Evolutionary conservation across 2,113 vertebrate species (phyloP).

Genomic region (Anarhynchus alexandrinus): DNA sequence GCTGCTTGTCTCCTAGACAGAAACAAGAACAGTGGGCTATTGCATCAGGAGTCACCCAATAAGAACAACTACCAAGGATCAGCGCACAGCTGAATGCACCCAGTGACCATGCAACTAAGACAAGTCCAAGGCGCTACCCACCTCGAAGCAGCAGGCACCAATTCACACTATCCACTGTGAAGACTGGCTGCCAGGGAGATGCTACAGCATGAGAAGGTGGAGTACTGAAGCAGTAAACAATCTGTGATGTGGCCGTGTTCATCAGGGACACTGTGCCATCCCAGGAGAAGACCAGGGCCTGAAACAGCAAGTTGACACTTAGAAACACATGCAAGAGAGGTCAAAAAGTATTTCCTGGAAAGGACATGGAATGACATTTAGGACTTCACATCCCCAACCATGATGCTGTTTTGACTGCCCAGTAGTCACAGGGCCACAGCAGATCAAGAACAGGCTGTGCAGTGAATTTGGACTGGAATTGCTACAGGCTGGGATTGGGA

Average conservation of each 20-base stretch:
- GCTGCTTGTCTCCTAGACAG: conserved; percentile 36
- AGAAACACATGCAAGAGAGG: background rate
- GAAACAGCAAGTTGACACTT: background rate
- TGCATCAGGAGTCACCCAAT: background rate
- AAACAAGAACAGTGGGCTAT: background rate
- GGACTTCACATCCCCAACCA: background rate
- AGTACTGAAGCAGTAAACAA: conserved; percentile 70
- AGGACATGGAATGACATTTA: background rate
- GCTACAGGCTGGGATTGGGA: background rate
- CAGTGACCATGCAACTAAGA: background rate
- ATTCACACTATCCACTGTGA: conserved; percentile 62
- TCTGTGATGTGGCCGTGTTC: conserved; percentile 66
- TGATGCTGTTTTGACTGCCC: background rate
- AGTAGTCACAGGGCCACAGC: background rate
- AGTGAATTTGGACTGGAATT: background rate
- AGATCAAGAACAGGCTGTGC: background rate
- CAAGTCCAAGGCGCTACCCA: background rate
- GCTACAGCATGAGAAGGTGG: conserved; percentile 53
- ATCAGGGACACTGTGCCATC: conserved; percentile 76
- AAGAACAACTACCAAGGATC: background rate
- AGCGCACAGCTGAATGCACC: background rate
- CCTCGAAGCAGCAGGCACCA: conserved; percentile 78
- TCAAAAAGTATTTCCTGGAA: background rate
- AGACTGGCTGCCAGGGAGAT: conserved; percentile 77
- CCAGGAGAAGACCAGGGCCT: conserved; percentile 79